These are phyloP conservation scores for Rhynchomys soricoides DNA, from an alignment of 2,113 vertebrate species.

Conservation along the genomic window DNA sequence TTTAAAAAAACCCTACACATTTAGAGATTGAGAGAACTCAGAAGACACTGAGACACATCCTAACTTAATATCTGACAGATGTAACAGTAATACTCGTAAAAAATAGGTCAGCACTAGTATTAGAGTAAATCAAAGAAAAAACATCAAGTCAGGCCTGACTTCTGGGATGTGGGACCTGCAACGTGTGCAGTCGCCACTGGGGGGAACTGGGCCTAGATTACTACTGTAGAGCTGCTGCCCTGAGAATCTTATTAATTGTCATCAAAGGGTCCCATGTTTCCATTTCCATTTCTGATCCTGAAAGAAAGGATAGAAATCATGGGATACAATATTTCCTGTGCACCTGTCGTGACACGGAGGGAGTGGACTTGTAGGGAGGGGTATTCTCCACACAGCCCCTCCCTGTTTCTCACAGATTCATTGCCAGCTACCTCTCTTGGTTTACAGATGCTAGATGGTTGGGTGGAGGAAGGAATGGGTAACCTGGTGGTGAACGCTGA, in stretches of 20 bases:
- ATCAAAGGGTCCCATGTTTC: background rate
- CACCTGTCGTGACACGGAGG: background rate
- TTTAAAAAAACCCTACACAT: background rate
- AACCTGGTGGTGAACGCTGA: background rate
- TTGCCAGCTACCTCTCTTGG: background rate
- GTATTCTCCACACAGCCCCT: background rate
- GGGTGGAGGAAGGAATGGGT: background rate
- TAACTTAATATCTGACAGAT: background rate
- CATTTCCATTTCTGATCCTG: background rate
- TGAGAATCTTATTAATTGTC: conserved; percentile 23
- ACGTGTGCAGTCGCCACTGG: background rate
- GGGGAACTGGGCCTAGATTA: background rate
- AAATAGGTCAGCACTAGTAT: background rate
- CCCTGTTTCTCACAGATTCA: background rate
- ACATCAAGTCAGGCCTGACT: background rate
- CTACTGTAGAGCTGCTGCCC: background rate
- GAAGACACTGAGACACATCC: background rate
- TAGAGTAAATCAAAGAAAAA: background rate
- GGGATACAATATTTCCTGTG: background rate
- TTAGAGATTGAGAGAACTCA: conserved; percentile 11
- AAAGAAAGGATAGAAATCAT: background rate
- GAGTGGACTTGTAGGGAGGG: background rate
- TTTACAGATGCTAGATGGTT: background rate
- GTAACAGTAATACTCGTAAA: background rate
- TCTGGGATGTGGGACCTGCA: background rate